These are phyloP conservation scores for Speoplatyrhinus poulsoni DNA, from an alignment of 2,113 vertebrate genomes.

Conservation along the genomic window DNA sequence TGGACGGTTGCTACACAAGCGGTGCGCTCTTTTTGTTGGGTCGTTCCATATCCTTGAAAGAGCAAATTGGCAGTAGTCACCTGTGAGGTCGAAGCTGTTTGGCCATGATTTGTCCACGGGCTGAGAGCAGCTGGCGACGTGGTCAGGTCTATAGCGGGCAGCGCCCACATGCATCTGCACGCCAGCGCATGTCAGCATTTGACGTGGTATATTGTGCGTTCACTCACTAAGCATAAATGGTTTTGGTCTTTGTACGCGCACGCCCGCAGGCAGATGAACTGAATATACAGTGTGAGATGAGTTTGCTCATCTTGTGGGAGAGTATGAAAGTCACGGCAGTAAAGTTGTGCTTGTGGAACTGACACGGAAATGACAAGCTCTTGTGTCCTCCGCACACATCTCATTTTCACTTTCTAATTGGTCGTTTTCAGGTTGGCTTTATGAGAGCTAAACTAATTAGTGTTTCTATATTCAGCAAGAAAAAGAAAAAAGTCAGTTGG, in stretches of 20 bases:
- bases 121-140: constrained; percentile 68
- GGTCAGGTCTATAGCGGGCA: constrained; percentile 57
- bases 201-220: constrained; percentile 49
- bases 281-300: constrained; percentile 23
- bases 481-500: constrained; percentile 45
- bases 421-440: constrained; percentile 83
- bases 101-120: constrained; percentile 41
- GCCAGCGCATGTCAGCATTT: constrained; percentile 46
- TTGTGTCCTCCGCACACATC: constrained; percentile 71
- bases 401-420: constrained; percentile 82
- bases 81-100: constrained; percentile 49
- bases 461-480: constrained; percentile 82
- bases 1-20: constrained; percentile 3
- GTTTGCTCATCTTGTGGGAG: constrained; percentile 25
- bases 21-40: background rate
- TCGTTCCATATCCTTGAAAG: constrained; percentile 49
- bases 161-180: constrained; percentile 59
- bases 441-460: constrained; percentile 84
- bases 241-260: constrained; percentile 3
- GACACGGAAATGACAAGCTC: constrained; percentile 64
- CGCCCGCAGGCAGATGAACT: constrained; percentile 21
- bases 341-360: constrained; percentile 62
- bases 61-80: constrained; percentile 53
- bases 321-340: constrained; percentile 56
- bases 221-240: constrained; percentile 35